These are phyloP conservation scores for Scarus forsteni DNA, from an alignment of 2,797 vertebrate genomes.

Conservation along the genomic window DNA sequence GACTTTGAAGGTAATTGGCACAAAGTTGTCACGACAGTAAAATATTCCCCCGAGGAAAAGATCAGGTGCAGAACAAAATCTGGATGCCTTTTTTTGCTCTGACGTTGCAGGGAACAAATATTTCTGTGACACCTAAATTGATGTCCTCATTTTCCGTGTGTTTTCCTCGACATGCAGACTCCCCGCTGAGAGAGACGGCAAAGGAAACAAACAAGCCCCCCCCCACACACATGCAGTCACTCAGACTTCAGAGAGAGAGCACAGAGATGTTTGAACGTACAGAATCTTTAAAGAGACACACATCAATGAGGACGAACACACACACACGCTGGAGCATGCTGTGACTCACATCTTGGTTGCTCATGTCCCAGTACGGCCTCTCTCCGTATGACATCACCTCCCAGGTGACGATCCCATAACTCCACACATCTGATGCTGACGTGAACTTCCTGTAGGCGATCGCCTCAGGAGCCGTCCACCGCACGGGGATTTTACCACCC, in stretches of 20 bases:
- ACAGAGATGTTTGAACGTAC: background rate
- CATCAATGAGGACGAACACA: slow-evolving; percentile 23
- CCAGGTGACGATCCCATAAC: slow-evolving; percentile 97
- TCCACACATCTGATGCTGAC: slow-evolving; percentile 96
- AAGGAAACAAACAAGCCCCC: slow-evolving; percentile 67
- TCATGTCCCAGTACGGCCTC: slow-evolving; percentile 98
- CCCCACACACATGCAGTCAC: slow-evolving; percentile 21
- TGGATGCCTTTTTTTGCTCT: slow-evolving; percentile 32
- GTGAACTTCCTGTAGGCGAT: slow-evolving; percentile 98
- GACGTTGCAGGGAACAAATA: slow-evolving; percentile 60
- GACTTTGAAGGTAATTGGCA: slow-evolving; percentile 60
- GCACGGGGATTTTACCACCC: slow-evolving; percentile 96
- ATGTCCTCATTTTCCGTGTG: slow-evolving; percentile 69
- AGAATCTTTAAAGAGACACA: slow-evolving; percentile 21
- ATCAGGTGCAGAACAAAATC: slow-evolving; percentile 25
- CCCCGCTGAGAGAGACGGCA: slow-evolving; percentile 60
- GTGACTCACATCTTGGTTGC: slow-evolving; percentile 93
- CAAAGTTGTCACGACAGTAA: slow-evolving; percentile 52
- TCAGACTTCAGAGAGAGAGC: background rate
- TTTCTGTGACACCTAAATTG: slow-evolving; percentile 65
- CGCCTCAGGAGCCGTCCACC: slow-evolving; percentile 95
- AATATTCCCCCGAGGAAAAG: slow-evolving; percentile 47
- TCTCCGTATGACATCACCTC: slow-evolving; percentile 97
- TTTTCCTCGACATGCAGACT: slow-evolving; percentile 59
- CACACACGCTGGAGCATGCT: slow-evolving; percentile 5